These are phyloP conservation scores for Drepana falcataria DNA, from an alignment of 2,888 invertebrate genomes.

Conservation along the genomic window DNA sequence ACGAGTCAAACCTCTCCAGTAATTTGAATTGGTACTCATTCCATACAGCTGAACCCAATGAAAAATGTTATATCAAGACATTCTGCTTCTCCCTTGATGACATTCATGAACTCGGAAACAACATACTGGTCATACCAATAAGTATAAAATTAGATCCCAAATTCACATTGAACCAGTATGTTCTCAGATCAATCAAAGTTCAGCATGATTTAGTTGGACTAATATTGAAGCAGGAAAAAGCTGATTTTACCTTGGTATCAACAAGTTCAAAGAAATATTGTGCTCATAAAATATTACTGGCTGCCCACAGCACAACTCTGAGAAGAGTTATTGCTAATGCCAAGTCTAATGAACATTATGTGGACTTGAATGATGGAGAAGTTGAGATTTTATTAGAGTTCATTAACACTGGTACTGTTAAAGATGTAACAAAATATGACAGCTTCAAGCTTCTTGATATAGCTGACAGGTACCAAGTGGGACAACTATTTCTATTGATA, in stretches of 20 bases:
- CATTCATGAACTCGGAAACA: slow-evolving; percentile 19
- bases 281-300: slow-evolving; percentile 52
- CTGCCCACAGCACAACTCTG: slow-evolving; percentile 50
- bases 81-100: slow-evolving; percentile 36
- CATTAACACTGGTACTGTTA: slow-evolving; percentile 53
- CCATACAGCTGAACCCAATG: slow-evolving; percentile 34
- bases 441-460: slow-evolving; percentile 42
- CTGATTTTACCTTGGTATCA: slow-evolving; percentile 50
- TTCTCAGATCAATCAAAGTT: slow-evolving; percentile 46
- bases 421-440: slow-evolving; percentile 40
- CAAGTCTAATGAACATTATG: slow-evolving; percentile 20
- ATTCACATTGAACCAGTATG: slow-evolving; percentile 30
- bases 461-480: slow-evolving; percentile 43
- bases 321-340: slow-evolving; percentile 37
- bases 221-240: slow-evolving; percentile 35
- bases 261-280: slow-evolving; percentile 36
- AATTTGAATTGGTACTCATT: slow-evolving; percentile 31
- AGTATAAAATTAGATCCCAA: slow-evolving; percentile 35
- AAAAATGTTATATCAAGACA: slow-evolving; percentile 47
- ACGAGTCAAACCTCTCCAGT: slow-evolving; percentile 18
- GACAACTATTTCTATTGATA: slow-evolving; percentile 36
- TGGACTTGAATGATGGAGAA: slow-evolving; percentile 47
- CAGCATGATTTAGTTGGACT: slow-evolving; percentile 40
- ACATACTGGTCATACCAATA: slow-evolving; percentile 47
- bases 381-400: slow-evolving; percentile 54